A percentile compares a stretch with the other conserved stretches of the same genome.
Evolutionary conservation across 2,888 invertebrate species (phyloP).

Genomic region (Drosophila phalerata): DNA sequence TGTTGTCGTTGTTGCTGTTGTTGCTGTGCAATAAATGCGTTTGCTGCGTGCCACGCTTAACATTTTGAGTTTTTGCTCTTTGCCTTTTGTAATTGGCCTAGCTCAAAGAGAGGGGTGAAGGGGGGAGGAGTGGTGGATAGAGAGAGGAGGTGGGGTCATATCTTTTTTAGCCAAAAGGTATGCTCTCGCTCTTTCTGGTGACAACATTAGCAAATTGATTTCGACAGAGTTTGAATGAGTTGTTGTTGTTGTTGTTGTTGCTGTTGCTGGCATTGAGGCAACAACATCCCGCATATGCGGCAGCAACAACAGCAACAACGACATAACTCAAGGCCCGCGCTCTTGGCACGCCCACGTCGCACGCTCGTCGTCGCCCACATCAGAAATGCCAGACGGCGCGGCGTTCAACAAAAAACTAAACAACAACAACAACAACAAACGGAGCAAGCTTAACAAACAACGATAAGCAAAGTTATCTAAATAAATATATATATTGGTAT

Average conservation of each 20-base stretch:
- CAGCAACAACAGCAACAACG: conserved; percentile 33
- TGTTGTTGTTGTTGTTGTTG: conserved; percentile 22
- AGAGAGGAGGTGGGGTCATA: too few relatives aligned
- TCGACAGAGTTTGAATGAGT: conserved; percentile 41
- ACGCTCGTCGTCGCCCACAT: conserved; percentile 43
- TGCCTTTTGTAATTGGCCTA: conserved; percentile 61
- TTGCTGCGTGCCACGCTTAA: conserved; percentile 74
- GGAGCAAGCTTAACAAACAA: conserved; percentile 28
- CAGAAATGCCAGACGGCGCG: conserved; percentile 68
- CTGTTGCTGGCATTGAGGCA: conserved; percentile 57
- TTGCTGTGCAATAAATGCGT: conserved; percentile 70
- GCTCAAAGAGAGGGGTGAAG: background rate
- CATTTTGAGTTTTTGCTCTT: conserved; percentile 61
- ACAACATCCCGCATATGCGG: conserved; percentile 41
- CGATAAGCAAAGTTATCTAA: conserved; percentile 65
- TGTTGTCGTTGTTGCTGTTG: conserved; percentile 43
- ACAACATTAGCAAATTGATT: conserved; percentile 74
- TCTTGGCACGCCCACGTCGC: conserved; percentile 44
- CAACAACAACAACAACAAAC: conserved; percentile 21
- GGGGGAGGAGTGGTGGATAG: background rate
- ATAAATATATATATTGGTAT: conserved; percentile 56
- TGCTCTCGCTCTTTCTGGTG: conserved; percentile 40
- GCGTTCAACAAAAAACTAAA: conserved; percentile 51
- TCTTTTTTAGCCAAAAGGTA: background rate
- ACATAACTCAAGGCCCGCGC: conserved; percentile 51